These are phyloP conservation scores for Proteles cristata DNA, from an alignment of 2,113 vertebrate species.

Conservation along the genomic window DNA sequence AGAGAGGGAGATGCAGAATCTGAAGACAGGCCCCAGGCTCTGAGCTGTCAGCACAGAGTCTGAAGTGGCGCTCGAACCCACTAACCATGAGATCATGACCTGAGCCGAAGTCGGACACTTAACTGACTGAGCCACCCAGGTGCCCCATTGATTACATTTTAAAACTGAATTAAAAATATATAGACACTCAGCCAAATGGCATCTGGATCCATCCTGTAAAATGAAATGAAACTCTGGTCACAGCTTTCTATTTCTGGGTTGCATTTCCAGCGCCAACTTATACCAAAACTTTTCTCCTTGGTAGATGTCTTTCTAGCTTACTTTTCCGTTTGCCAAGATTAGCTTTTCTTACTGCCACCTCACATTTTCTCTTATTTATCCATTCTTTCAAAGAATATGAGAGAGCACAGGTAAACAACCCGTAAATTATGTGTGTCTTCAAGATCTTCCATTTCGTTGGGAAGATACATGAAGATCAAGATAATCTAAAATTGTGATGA, in stretches of 20 bases:
- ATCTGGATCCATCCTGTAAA: neutral
- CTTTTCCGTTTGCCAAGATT: neutral
- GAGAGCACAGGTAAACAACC: neutral
- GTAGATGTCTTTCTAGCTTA: neutral
- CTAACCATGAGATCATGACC: no score
- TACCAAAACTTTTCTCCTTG: neutral
- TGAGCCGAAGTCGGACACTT: no score
- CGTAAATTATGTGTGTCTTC: neutral
- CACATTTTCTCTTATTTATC: neutral
- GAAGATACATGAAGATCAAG: neutral
- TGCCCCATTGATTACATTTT: neutral
- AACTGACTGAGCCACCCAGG: no score
- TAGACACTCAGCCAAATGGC: neutral
- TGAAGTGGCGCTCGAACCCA: no score
- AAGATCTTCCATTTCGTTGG: neutral
- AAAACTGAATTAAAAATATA: neutral
- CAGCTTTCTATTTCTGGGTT: neutral
- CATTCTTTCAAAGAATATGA: neutral
- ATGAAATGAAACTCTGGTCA: neutral
- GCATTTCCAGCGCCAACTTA: neutral
- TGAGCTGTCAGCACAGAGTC: no score
- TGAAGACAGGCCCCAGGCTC: no score
- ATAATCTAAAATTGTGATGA: neutral
- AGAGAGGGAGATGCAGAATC: no score
- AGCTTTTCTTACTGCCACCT: neutral